Conservation (phyloP, 2,888 invertebrate genomes). For the Apamea anceps region DNA sequence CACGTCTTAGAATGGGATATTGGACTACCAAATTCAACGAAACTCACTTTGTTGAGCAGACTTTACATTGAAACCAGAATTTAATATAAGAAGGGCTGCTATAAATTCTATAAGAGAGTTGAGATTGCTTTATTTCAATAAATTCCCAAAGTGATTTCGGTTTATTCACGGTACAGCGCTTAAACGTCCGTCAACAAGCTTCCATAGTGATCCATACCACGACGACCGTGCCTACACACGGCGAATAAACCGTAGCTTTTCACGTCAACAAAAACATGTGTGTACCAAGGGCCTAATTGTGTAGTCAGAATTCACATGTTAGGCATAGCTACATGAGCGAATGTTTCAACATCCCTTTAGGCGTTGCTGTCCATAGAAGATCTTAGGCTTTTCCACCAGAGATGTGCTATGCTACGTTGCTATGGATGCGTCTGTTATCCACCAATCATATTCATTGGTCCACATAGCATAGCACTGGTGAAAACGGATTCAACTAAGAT, state of each 20-base stretch:
- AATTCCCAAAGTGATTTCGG: neutral
- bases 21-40: constrained; percentile 42
- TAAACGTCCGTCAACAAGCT: neutral
- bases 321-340: neutral
- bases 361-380: neutral
- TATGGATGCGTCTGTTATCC: no score
- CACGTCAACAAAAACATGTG: neutral
- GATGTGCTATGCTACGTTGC: no score
- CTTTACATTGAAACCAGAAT: constrained; percentile 33
- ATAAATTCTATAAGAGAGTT: constrained; percentile 16
- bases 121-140: constrained; percentile 24
- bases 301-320: neutral
- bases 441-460: no score
- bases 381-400: no score
- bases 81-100: constrained; percentile 26
- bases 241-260: neutral
- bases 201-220: neutral
- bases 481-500: no score
- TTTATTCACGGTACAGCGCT: neutral
- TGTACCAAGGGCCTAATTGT: neutral
- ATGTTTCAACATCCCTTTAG: neutral
- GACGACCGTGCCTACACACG: neutral
- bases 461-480: no score
- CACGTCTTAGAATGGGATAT: constrained; percentile 52
- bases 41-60: constrained; percentile 40